Conservation (phyloP, 2,113 vertebrate genomes). For the Apaloderma vittatum region DNA sequence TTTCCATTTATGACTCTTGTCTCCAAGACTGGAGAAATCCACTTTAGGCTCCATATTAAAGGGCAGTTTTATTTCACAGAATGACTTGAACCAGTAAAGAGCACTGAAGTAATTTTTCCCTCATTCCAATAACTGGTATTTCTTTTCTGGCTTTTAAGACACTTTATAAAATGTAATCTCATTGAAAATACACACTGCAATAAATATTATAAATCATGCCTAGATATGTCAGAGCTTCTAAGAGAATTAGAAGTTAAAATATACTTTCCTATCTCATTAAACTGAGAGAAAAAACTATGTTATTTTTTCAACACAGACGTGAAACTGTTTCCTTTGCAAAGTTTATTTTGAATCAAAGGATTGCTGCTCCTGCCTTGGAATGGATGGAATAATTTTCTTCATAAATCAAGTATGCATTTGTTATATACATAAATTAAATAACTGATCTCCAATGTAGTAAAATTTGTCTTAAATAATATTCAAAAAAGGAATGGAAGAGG, state of each 20-base stretch:
- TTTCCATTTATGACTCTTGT: constrained; percentile 21
- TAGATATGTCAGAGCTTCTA: neutral
- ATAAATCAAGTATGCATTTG: neutral
- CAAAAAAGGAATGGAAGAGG: neutral
- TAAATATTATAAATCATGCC: constrained; percentile 19
- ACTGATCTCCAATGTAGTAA: neutral
- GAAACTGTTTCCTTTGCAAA: neutral
- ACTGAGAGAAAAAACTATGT: neutral
- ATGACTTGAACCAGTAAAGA: neutral
- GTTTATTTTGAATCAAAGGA: neutral
- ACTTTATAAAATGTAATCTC: neutral
- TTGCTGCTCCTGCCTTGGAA: neutral
- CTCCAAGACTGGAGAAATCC: neutral
- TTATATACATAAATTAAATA: neutral
- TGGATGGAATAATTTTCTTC: neutral
- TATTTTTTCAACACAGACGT: neutral
- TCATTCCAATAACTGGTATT: neutral
- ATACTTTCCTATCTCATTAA: neutral
- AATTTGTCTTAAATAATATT: neutral
- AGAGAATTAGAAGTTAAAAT: constrained; percentile 13
- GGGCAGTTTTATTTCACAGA: constrained; percentile 21
- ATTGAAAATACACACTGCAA: neutral
- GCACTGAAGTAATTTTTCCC: neutral
- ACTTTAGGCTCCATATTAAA: neutral
- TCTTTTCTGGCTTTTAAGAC: neutral